These are phyloP conservation scores for Falco peregrinus DNA, from an alignment of 2,797 vertebrate species.

Conservation along the genomic window DNA sequence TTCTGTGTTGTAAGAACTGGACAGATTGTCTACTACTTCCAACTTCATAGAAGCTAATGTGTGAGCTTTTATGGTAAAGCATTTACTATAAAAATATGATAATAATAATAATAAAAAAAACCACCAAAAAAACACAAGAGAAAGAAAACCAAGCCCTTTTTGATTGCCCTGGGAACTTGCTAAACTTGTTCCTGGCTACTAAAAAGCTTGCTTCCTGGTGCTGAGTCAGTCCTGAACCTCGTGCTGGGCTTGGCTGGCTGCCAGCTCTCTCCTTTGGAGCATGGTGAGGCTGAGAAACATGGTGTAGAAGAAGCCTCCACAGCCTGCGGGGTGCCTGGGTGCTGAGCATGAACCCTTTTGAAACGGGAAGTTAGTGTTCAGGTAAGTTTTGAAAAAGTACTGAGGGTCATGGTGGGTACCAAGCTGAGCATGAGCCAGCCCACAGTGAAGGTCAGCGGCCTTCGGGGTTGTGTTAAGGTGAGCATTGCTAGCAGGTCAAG, in stretches of 20 bases:
- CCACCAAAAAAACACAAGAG: too few relatives aligned
- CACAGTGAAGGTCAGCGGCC: rapidly evolving
- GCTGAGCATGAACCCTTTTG: background rate
- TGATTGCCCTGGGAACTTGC: background rate
- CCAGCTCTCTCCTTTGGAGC: background rate
- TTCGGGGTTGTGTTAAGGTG: background rate
- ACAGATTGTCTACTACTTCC: background rate
- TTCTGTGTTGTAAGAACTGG: background rate
- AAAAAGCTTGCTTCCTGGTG: background rate
- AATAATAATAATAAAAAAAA: too few relatives aligned
- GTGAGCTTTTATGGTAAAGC: background rate
- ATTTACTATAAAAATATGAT: background rate
- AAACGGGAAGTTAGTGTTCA: too few relatives aligned
- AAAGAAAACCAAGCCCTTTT: too few relatives aligned
- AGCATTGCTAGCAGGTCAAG: background rate
- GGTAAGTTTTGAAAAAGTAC: background rate
- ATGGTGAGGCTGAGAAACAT: too few relatives aligned
- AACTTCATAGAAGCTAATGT: background rate
- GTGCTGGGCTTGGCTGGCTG: background rate
- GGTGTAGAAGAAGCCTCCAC: background rate
- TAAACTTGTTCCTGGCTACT: background rate
- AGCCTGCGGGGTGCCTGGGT: rapidly evolving
- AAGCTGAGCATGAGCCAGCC: background rate
- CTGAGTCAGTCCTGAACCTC: background rate
- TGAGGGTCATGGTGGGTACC: rapidly evolving